phyloP scores from a whole-genome alignment of 2,888 invertebrate species.

The Miltochrista miniata region DNA sequence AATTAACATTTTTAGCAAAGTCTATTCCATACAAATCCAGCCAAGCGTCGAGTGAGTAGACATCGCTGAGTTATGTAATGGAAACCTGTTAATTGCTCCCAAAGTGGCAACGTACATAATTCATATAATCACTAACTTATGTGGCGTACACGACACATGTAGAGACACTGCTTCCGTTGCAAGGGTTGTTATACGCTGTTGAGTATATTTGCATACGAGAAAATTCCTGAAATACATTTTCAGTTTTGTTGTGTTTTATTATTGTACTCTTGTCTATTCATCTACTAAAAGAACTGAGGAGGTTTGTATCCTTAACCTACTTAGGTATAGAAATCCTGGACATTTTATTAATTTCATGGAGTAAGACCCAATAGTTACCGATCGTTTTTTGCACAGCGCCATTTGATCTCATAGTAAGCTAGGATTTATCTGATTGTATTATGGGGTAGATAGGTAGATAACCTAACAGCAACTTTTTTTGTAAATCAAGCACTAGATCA shows the following conservation, averaged over 20 bases:
- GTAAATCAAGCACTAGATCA: too few relatives aligned
- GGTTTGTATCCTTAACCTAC: too few relatives aligned
- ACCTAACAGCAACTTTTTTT: too few relatives aligned
- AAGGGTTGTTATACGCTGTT: slow-evolving; percentile 38
- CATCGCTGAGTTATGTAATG: slow-evolving; percentile 81
- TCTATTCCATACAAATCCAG: slow-evolving; percentile 45
- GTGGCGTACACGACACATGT: slow-evolving; percentile 49
- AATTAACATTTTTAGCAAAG: background rate
- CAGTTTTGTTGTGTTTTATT: background rate
- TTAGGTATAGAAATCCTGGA: too few relatives aligned
- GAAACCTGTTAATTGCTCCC: slow-evolving; percentile 80
- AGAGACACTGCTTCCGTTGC: slow-evolving; percentile 27
- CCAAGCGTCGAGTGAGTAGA: slow-evolving; percentile 59
- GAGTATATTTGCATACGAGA: slow-evolving; percentile 29
- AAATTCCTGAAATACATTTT: background rate
- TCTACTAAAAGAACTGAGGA: too few relatives aligned
- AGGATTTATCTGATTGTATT: too few relatives aligned
- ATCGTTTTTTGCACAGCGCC: too few relatives aligned
- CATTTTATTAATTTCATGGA: too few relatives aligned
- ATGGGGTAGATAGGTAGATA: too few relatives aligned
- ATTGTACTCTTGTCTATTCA: too few relatives aligned
- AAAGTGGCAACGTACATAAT: slow-evolving; percentile 80
- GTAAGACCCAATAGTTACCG: too few relatives aligned
- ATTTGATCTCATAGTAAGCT: too few relatives aligned
- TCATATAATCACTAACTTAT: slow-evolving; percentile 69